Conservation (phyloP, 2,113 vertebrate species). For the Ceyx melanurus region DNA sequence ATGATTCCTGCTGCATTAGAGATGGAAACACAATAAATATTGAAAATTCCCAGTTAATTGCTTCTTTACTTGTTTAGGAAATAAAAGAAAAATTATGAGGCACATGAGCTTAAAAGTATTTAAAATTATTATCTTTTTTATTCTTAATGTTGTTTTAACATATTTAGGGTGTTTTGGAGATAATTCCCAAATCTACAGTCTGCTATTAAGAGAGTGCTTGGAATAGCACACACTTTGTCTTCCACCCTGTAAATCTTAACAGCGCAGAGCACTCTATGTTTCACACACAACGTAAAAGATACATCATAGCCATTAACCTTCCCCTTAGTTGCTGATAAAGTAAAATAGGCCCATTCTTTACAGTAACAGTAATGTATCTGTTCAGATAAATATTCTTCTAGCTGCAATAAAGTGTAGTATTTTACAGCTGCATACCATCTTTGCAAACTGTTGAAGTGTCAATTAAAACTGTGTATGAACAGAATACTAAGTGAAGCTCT, state of each 20-base stretch:
- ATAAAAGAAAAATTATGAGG: not conserved
- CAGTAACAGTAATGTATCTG: conserved; percentile 68
- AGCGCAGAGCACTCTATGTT: conserved; percentile 52
- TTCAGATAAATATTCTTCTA: conserved; percentile 73
- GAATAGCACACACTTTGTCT: conserved; percentile 61
- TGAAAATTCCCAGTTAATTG: not conserved
- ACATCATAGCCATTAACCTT: conserved; percentile 75
- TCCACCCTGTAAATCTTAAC: conserved; percentile 64
- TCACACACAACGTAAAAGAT: conserved; percentile 70
- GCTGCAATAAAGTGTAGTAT: conserved; percentile 60
- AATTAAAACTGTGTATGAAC: conserved; percentile 62
- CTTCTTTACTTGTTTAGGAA: not conserved
- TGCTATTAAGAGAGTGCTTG: conserved; percentile 36
- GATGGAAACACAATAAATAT: not conserved
- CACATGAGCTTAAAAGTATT: not conserved
- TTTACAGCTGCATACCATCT: conserved; percentile 54
- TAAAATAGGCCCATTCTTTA: conserved; percentile 76
- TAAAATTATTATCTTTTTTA: conserved; percentile 4
- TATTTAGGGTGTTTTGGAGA: conserved; percentile 31
- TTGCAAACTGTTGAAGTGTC: conserved; percentile 30
- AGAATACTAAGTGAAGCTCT: conserved; percentile 28
- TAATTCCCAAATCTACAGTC: conserved; percentile 44
- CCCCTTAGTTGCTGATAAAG: conserved; percentile 74
- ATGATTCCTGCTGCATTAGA: not conserved
- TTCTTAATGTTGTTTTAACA: conserved; percentile 27